phyloP scores from a whole-genome alignment of 2,113 vertebrate species.

The Nothoprocta pentlandii region DNA sequence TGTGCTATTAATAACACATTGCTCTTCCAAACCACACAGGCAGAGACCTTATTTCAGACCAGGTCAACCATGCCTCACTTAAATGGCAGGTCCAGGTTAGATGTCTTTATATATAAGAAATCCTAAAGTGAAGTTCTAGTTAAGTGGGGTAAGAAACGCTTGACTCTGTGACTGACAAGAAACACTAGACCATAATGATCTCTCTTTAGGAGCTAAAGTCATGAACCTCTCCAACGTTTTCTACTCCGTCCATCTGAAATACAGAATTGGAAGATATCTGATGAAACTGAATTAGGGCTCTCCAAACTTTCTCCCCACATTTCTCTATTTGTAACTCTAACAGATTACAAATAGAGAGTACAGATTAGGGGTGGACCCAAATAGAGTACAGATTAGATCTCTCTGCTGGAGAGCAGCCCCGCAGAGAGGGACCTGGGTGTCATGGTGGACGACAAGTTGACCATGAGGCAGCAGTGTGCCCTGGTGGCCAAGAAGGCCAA shows the following conservation, averaged over 20 bases:
- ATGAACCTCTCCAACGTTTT: not conserved
- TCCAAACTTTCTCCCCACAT: not conserved
- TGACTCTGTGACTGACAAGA: not conserved
- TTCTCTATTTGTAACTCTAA: conserved; percentile 4
- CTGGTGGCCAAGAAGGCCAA: no score
- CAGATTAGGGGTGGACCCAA: no score
- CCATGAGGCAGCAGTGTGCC: no score
- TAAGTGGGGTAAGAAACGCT: not conserved
- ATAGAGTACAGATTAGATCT: no score
- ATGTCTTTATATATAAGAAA: not conserved
- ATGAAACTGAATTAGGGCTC: not conserved
- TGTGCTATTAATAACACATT: rapidly evolving
- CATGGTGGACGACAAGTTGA: no score
- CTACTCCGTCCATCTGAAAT: not conserved
- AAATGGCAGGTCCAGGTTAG: not conserved
- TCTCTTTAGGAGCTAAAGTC: not conserved
- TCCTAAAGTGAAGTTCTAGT: not conserved
- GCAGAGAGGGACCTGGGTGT: no score
- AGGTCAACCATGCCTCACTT: not conserved
- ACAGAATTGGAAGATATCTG: not conserved
- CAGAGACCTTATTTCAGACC: not conserved
- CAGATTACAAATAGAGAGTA: no score
- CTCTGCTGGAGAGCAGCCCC: no score
- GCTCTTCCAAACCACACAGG: not conserved
- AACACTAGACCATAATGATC: not conserved